These are phyloP conservation scores for Atractosteus spatula DNA, from an alignment of 2,113 vertebrate species.

Conservation along the genomic window DNA sequence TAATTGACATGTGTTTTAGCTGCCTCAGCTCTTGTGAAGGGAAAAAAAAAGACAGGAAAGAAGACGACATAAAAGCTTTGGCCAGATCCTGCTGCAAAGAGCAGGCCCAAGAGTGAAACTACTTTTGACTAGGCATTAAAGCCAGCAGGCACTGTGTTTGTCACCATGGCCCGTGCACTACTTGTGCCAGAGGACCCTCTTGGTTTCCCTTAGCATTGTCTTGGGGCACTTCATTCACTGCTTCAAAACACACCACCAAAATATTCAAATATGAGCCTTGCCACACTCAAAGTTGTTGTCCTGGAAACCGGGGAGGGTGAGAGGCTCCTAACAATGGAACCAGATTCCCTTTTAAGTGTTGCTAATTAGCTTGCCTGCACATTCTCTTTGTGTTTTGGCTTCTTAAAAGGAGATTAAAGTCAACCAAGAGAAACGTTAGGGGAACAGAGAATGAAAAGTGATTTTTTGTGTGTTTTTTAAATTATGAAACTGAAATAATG, in stretches of 20 bases:
- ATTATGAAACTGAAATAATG: neutral
- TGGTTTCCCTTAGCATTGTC: neutral
- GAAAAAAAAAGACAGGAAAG: conserved; percentile 28
- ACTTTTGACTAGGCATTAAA: conserved; percentile 11
- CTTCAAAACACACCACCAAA: conserved; percentile 38
- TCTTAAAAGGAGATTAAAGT: conserved; percentile 74
- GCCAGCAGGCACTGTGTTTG: neutral
- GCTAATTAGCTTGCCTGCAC: conserved; percentile 72
- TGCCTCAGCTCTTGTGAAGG: conserved; percentile 41
- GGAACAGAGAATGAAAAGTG: conserved; percentile 51
- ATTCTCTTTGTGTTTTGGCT: conserved; percentile 62
- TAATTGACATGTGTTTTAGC: conserved; percentile 49
- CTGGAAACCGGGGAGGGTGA: conserved; percentile 66
- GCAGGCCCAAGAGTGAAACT: neutral
- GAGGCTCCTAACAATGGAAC: conserved; percentile 58
- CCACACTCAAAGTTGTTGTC: conserved; percentile 64
- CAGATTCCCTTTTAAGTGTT: conserved; percentile 68
- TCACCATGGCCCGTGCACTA: neutral
- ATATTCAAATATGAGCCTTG: conserved; percentile 53
- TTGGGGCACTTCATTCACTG: conserved; percentile 14
- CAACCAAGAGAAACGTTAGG: conserved; percentile 56
- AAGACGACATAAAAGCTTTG: conserved; percentile 5
- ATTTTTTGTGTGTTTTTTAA: conserved; percentile 34
- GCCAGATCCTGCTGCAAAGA: neutral
- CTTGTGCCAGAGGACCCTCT: neutral